Evolutionary conservation across 2,888 invertebrate species (phyloP), one percentile per base, ranked within the genome.

Genomic region (Gnatocerus cornutus): DNA sequence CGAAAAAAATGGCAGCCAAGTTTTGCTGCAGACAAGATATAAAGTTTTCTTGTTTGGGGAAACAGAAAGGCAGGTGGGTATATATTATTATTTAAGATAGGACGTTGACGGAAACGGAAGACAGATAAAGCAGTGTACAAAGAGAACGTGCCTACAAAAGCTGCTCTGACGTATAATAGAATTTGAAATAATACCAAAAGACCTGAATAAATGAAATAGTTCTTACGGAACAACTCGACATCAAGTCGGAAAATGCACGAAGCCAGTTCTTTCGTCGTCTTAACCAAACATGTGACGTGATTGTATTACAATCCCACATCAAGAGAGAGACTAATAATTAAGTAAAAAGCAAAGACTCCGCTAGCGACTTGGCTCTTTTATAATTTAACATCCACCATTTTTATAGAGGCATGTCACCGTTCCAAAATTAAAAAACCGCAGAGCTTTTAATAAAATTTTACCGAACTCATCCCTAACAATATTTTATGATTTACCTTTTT

Each of bases 51-150:
- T 61, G 68, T 61, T 68, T 52, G 68, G 52, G 29, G 16, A 41
- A 37, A 52, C 52, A 45, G 67, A 68, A 62, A 68, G 68, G 53
- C 45, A 64, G 48, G 59, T 46, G 46, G 56, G 63, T 68, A 63
- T 62, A 61, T 68, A 68, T 67, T 67, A 67, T 70, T 67, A 70
- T 70, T 70, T 67, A 70, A 70, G 70, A 70, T 70, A 67, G 55
- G 50, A 70, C 55, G 70, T 56, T 63, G 70, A 63, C 70, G 67
- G 67, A 70, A 70, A 58, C 62, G 67, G 70, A 67, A 67, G 63
- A 56, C 41, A 67, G 70, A 70, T 70, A 70, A 70, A 70, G 43
- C 70, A 63, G 62, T 70, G 45, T 58, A 67, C 70, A 70, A 70
- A 70, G 70, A 66, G 63, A 70, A 67, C 67, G 52, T 67, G 70